phyloP scores from a whole-genome alignment of 2,888 invertebrate genomes.

The Tachina grossa region DNA sequence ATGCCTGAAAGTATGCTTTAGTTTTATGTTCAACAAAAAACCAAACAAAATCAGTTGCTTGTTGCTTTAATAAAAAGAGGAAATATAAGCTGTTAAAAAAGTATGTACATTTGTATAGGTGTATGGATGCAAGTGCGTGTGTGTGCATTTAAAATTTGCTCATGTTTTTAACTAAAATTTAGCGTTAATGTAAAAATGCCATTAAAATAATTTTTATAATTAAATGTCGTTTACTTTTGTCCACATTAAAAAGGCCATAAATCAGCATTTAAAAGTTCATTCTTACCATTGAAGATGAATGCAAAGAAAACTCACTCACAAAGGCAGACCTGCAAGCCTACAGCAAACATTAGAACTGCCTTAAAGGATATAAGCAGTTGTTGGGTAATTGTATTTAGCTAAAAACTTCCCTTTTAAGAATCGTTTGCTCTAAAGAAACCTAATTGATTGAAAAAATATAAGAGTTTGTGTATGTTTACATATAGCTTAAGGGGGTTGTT shows the following conservation, averaged over 20 bases:
- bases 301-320: conserved; percentile 4
- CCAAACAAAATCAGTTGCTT: background rate
- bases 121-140: too few species aligned
- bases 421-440: conserved; percentile 79
- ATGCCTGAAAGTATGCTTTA: conserved; percentile 59
- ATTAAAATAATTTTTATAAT: conserved; percentile 81
- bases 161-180: conserved; percentile 71
- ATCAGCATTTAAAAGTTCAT: conserved; percentile 76
- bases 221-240: conserved; percentile 82
- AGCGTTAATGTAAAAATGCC: conserved; percentile 82
- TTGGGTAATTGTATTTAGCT: conserved; percentile 41
- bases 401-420: conserved; percentile 71
- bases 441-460: conserved; percentile 80
- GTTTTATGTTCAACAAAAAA: background rate
- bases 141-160: conserved; percentile 31
- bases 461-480: conserved; percentile 22
- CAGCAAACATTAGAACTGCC: conserved; percentile 57
- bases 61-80: background rate
- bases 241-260: conserved; percentile 82
- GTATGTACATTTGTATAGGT: background rate
- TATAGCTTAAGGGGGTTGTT: conserved; percentile 77
- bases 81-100: background rate
- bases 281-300: conserved; percentile 26
- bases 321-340: conserved; percentile 46
- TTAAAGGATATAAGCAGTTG: conserved; percentile 44